Conservation (phyloP, 2,113 vertebrate genomes). For the Mastomys natalensis region DNA sequence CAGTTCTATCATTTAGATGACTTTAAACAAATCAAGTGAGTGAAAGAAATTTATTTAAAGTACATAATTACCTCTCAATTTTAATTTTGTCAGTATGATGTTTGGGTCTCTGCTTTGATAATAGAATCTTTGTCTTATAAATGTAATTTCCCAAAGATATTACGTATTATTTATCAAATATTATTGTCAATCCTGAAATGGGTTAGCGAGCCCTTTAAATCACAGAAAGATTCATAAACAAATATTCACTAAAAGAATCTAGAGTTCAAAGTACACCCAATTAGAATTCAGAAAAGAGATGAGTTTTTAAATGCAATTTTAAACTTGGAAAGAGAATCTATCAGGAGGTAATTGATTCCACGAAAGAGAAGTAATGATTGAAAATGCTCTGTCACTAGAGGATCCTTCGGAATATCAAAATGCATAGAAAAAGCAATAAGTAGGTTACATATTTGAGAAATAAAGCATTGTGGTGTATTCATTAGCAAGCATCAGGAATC, state of each 20-base stretch:
- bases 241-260: constrained; percentile 81
- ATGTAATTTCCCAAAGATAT: constrained; percentile 74
- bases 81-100: constrained; percentile 75
- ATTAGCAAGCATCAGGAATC: constrained; percentile 72
- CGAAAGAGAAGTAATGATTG: constrained; percentile 85
- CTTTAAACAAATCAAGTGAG: constrained; percentile 77
- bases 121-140: constrained; percentile 81
- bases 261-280: constrained; percentile 80
- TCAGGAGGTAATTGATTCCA: constrained; percentile 87
- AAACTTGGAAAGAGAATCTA: constrained; percentile 86
- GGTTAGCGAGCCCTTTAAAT: constrained; percentile 80
- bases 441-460: constrained; percentile 71
- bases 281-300: constrained; percentile 86
- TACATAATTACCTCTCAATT: constrained; percentile 77
- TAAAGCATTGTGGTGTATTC: constrained; percentile 66
- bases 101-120: constrained; percentile 74
- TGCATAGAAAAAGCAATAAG: constrained; percentile 76
- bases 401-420: constrained; percentile 82
- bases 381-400: constrained; percentile 82
- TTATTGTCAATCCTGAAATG: constrained; percentile 67
- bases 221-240: constrained; percentile 83
- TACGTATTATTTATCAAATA: constrained; percentile 68
- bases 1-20: constrained; percentile 29
- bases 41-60: constrained; percentile 77
- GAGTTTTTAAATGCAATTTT: constrained; percentile 87